phyloP scores from a whole-genome alignment of 2,888 invertebrate species.

The Papilio protenor region DNA sequence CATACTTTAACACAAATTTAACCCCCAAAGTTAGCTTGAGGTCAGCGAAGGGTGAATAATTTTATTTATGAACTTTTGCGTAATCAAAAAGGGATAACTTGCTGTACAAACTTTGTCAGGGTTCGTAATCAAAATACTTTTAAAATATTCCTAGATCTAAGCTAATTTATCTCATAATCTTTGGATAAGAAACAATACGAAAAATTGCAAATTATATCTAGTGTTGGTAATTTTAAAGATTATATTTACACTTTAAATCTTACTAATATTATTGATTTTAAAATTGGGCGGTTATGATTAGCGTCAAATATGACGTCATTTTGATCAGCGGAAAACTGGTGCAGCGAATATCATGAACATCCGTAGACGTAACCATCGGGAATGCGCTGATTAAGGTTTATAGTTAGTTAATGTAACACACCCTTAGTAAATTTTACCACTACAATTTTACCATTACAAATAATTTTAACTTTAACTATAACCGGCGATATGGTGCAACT shows the following conservation, averaged over 20 bases:
- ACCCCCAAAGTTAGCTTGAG: constrained; percentile 28
- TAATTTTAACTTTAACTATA: no score
- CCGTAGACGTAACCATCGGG: no score
- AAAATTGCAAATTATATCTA: not conserved
- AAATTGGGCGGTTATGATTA: no score
- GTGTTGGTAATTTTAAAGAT: not conserved
- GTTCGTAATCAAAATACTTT: constrained; percentile 11
- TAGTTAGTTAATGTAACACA: no score
- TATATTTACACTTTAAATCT: not conserved
- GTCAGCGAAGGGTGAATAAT: constrained; percentile 35
- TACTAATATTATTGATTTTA: not conserved
- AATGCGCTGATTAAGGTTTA: no score
- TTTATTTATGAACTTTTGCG: constrained; percentile 34
- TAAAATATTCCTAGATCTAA: constrained; percentile 19
- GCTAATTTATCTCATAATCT: not conserved
- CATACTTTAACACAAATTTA: constrained; percentile 27
- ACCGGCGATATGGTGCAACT: no score
- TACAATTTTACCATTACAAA: no score
- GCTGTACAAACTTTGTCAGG: constrained; percentile 13
- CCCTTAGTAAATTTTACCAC: no score
- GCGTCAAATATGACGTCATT: no score
- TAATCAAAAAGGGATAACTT: constrained; percentile 32
- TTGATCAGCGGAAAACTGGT: no score
- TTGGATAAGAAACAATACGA: not conserved
- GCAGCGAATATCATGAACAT: no score